Base-by-base conservation (phyloP, 2,113 vertebrate species). In the Sebastes fasciatus region DNA sequence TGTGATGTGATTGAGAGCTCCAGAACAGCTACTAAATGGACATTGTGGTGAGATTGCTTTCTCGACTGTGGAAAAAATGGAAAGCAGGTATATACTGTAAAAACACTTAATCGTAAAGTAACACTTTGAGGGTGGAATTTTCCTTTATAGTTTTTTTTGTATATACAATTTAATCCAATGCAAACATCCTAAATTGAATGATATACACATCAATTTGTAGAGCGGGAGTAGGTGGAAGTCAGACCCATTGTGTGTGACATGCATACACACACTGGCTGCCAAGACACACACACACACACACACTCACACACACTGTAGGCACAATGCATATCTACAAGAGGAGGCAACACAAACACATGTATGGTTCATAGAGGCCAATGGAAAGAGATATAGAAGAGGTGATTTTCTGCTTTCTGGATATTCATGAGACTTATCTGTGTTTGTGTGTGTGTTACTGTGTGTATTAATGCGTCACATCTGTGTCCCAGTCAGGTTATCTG, bases 181-280 rank as follows among this genome's bases (percentile, higher is more conserved):
- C 64, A 90, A 90, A 90, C 83, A 79, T 79, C 68, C 69, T 57
- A 60, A 86, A 85, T 79, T 83, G 49, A 84, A 74, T 77, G 54
- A 86, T 73, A 78, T n/a, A 64, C 67, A 88, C 77, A 84, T 52
- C 70, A 42, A 77, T 76, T 67, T 83, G 83, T 40, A 12, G 21
- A 87, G 52, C 8, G 42, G 5, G 58, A 62, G 57, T 19, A 17
- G 40, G 55, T 49, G 75, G 57, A 82, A 81, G 66, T 64, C 26
- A 2, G 73, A 43, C 61, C 62, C 49, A 83, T 85, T 81, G 77
- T 75, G 68, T 77, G 45, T 42, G 61, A 57, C 14, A 34, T 64
- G 54, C 55, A 80, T 43, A 60, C 55, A 82, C 54, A 55, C 43
- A 61, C n/a, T 23, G 45, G 48, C 52, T 74, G 64, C 60, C 64